Evolutionary conservation across 2,797 vertebrate genomes (phyloP).

Genomic region (Chiroxiphia lanceolata): DNA sequence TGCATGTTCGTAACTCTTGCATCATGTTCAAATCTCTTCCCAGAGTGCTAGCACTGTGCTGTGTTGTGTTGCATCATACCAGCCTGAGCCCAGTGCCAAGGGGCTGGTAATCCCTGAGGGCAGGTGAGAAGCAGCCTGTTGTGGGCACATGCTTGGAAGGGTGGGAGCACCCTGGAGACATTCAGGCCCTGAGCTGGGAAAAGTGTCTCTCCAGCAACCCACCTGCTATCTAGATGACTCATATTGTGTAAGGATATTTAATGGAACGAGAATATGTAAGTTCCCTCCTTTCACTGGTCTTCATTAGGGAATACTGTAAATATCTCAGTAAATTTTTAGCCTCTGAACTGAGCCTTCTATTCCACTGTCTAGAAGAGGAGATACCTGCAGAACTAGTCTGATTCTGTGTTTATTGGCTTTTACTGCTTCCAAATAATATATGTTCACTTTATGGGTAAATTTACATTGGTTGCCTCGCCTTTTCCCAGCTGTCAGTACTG

Average conservation of each 20-base stretch:
- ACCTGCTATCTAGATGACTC: not conserved
- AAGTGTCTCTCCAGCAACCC: not conserved
- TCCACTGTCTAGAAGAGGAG: not conserved
- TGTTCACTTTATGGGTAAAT: not conserved
- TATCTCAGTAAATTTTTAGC: not conserved
- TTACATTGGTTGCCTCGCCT: not conserved
- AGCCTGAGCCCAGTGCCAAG: not conserved
- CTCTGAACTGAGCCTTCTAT: not conserved
- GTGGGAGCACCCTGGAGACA: not conserved
- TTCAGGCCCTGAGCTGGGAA: not conserved
- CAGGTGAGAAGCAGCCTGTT: not conserved
- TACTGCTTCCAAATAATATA: not conserved
- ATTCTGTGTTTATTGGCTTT: not conserved
- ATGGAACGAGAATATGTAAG: not conserved
- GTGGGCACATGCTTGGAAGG: not conserved
- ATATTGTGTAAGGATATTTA: not conserved
- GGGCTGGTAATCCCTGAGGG: fast-evolving
- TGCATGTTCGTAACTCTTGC: not conserved
- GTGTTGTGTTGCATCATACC: not conserved
- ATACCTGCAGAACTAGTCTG: not conserved
- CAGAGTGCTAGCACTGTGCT: not conserved
- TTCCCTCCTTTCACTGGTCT: not conserved
- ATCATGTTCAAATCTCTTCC: not conserved
- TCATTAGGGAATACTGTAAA: not conserved
- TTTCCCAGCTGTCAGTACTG: not conserved